Percentiles rank a stretch among this genome's conserved stretches.
Evolutionary conservation across 2,797 vertebrate genomes (phyloP).

Genomic region (Rhabdophis nuchalis): DNA sequence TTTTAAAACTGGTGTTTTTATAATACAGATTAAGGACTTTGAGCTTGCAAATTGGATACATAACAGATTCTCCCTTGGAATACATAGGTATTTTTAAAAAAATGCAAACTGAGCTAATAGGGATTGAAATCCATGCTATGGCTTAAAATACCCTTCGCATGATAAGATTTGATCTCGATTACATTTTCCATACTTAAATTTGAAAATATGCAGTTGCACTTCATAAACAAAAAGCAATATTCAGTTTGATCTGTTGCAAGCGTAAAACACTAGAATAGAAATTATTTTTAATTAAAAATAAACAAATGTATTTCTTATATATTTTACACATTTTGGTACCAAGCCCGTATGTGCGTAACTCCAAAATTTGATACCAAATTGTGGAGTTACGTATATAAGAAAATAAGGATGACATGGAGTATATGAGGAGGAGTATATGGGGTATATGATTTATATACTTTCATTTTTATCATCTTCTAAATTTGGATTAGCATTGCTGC

Average conservation of each 20-base stretch:
- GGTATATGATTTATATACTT: not conserved
- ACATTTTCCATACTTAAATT: not conserved
- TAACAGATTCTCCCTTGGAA: not conserved
- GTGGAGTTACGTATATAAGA: not conserved
- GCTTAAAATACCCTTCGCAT: not conserved
- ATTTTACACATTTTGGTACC: not conserved
- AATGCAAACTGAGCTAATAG: not conserved
- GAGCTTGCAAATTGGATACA: not conserved
- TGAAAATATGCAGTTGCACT: not conserved
- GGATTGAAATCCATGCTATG: not conserved
- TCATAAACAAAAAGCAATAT: not conserved
- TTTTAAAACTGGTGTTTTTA: not conserved
- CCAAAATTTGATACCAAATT: not conserved
- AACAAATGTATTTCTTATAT: not conserved
- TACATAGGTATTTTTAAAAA: not conserved
- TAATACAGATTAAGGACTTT: not conserved
- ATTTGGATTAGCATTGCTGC: not conserved
- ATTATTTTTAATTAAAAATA: not conserved
- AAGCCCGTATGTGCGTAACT: not conserved
- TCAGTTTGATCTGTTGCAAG: not conserved
- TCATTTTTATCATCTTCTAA: not conserved
- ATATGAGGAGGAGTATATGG: not conserved
- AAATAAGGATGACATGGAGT: not conserved
- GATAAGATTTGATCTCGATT: not conserved
- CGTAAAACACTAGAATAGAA: not conserved